Base-by-base conservation (phyloP, 2,797 vertebrate genomes). In the Enteromius mattozi region DNA sequence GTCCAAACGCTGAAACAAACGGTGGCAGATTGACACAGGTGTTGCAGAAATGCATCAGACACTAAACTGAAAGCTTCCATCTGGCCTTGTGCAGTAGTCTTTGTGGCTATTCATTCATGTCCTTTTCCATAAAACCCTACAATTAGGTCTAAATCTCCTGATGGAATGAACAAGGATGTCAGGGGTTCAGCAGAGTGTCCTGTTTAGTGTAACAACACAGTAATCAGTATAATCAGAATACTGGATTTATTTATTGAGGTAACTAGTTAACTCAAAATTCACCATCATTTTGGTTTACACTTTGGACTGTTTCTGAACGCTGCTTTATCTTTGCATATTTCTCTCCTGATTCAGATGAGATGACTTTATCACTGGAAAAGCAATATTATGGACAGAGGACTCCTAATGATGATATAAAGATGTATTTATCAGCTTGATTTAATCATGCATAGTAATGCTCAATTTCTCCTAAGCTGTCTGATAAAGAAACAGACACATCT, bases 11-110 rank as follows among this genome's bases (percentile, higher is more conserved):
- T 68, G 71, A 80, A 78, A 71, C 24, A 35, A 59, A 69, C 0
- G 5, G 6, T 81, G 49, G 45, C 40, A 19, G 37, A 70, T 81
- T 47, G 27, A 71, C 42, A 72, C 47, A 70, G 61, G 56, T 56
- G 68, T 81, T 78, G 35, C 71, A 81, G 72, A 24, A 81, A 45
- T 81, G 40, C 33, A 24, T 45, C 56, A 75, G 81, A 70, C 37
- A 56, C 19, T 45, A 47, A 27, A 47, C n/a, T 70, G 37, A 65
- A 49, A 74, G 27, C 27, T 45, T 65, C 27, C 37, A 45, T 72
- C 24, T 77, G 33, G 49, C 27, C 33, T 84, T 65, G 30, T 6
- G 17, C 42, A n/a, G 35, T 37, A 45, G 17, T 42, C 49, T 56
- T 42, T 47, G 24, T 13, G 42, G 56, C 69, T 35, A 68, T 27